These are phyloP conservation scores for Zootermopsis nevadensis DNA, from an alignment of 2,888 invertebrate species.

Conservation along the genomic window DNA sequence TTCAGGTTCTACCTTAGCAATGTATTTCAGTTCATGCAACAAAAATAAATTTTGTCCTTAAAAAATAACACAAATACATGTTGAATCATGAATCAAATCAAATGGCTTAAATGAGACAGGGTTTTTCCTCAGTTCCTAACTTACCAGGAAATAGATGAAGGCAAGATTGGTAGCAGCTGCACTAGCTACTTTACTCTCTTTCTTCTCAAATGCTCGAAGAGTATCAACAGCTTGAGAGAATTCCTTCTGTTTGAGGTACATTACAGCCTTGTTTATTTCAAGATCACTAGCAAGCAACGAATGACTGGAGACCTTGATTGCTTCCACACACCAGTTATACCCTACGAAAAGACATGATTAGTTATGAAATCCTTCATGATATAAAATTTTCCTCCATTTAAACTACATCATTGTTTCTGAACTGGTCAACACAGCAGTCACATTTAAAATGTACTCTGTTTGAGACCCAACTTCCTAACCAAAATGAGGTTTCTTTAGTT, in stretches of 20 bases:
- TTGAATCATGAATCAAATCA: too few relatives aligned
- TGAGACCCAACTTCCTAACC: too few relatives aligned
- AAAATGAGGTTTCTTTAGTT: too few relatives aligned
- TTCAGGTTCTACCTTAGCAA: too few relatives aligned
- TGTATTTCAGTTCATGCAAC: too few relatives aligned
- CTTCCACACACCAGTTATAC: slow-evolving; percentile 91
- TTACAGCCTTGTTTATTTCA: slow-evolving; percentile 91
- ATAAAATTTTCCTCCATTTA: too few relatives aligned
- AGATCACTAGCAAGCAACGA: slow-evolving; percentile 85
- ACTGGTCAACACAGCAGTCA: too few relatives aligned
- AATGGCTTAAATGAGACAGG: too few relatives aligned
- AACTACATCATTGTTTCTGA: too few relatives aligned
- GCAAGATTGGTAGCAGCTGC: slow-evolving; percentile 88
- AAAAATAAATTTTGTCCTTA: too few relatives aligned
- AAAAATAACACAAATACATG: too few relatives aligned
- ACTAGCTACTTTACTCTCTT: slow-evolving; percentile 84
- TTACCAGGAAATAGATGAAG: slow-evolving; percentile 83
- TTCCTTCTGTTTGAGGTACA: slow-evolving; percentile 84
- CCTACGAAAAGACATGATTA: slow-evolving; percentile 57
- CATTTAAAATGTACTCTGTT: too few relatives aligned
- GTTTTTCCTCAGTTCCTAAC: slow-evolving; percentile 52
- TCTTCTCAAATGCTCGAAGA: slow-evolving; percentile 86
- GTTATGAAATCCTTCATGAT: background rate
- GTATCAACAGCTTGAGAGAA: slow-evolving; percentile 84
- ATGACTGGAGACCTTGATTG: slow-evolving; percentile 90